Evolutionary conservation across 2,888 invertebrate genomes (phyloP), one percentile per base, ranked within the genome.

Genomic region (Lasius fuliginosus): DNA sequence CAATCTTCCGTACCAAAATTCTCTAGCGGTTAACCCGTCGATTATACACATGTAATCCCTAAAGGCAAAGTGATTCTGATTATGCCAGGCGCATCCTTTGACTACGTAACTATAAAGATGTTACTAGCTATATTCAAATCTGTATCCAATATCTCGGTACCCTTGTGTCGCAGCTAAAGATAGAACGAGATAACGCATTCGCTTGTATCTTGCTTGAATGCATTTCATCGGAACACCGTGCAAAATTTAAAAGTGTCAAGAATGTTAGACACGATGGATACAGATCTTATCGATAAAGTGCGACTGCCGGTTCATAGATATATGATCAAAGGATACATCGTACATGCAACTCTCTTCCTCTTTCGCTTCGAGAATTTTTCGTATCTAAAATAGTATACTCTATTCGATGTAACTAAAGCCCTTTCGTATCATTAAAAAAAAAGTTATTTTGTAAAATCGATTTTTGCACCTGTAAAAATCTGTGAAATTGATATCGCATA

Each of bases 61-160:
- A n/a, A 56, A 69, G 56, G 71, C n/a, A 77, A 69, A 77, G 30
- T 36, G 36, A 0, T 36, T 36, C 36, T 56, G 40, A 71, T 71
- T 71, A 77, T 71, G 71, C 56, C 71, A 56, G 27, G 56, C 56
- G 40, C 40, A 69, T 30, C 77, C 77, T 77, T 77, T 77, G 77
- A 77, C 71, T 77, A 56, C 56, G 71, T 58, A 69, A 56, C 77
- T 77, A 77, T 77, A 69, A 77, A 77, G 77, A 75, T 65, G 65
- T 46, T 53, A 68, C 53, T 27, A 30, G 40, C 2, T 27, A 40
- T 42, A n/a, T 69, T 58, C 68, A 6, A 40, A 68, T 67, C 53
- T 77, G 33, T 30, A 56, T 30, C n/a, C 56, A 69, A 67, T 36
- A 56, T 77, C 40, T 77, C 56, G 30, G n/a, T 18, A 4, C 30